phyloP scores from a whole-genome alignment of 1,140 invertebrate species.

The Heliconius nattereri region DNA sequence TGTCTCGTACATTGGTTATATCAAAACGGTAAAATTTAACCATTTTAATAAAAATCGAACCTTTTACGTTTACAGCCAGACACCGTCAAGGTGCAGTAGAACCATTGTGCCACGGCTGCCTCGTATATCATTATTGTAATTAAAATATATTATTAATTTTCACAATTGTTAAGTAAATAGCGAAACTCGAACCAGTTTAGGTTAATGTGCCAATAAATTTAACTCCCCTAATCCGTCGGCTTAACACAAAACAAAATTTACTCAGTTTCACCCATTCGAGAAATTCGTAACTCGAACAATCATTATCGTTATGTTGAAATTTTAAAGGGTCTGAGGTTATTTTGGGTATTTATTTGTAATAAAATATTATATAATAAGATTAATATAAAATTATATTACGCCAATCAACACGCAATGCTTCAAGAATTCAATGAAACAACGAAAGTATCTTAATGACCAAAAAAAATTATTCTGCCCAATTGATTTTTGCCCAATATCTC shows the following conservation, averaged over 20 bases:
- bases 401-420: no score
- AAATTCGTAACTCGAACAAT: conserved; percentile 18
- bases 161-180: conserved; percentile 12
- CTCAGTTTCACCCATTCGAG: background rate
- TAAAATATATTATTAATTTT: conserved; percentile 8
- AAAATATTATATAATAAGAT: background rate
- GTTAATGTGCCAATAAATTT: conserved; percentile 20
- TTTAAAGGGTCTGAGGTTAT: background rate
- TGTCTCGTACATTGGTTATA: no score
- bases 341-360: background rate
- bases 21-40: no score
- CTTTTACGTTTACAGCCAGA: no score
- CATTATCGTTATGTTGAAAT: background rate
- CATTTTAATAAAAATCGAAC: no score
- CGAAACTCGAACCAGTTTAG: conserved; percentile 6
- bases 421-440: no score
- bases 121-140: background rate
- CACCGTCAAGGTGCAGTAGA: no score
- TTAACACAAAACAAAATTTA: conserved; percentile 15
- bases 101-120: no score
- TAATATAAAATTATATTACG: background rate
- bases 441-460: no score
- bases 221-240: conserved; percentile 16
- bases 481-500: no score
- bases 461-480: no score